Percentiles rank a stretch among this genome's conserved stretches.
These are phyloP conservation scores for Amphipoea lucens DNA, from an alignment of 2,888 invertebrate genomes.

Conservation along the genomic window DNA sequence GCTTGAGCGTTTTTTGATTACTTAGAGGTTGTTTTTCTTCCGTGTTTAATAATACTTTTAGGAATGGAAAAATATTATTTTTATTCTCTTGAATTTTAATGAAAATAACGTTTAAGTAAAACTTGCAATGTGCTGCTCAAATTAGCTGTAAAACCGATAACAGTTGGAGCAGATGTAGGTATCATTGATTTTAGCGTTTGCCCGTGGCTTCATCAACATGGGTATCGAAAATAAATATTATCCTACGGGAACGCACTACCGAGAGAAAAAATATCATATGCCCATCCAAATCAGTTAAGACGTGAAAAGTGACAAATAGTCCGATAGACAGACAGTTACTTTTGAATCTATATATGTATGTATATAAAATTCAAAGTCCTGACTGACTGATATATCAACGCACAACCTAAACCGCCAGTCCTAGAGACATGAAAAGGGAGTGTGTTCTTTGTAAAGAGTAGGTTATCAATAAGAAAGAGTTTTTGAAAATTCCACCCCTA, in stretches of 20 bases:
- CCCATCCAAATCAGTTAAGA: background rate
- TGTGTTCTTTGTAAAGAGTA: no score
- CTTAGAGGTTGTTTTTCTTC: background rate
- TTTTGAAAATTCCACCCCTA: no score
- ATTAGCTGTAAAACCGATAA: fast-evolving
- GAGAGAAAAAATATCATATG: background rate
- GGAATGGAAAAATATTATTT: background rate
- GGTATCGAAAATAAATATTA: background rate
- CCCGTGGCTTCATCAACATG: no score
- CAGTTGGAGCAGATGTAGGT: background rate
- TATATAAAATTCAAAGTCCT: no score
- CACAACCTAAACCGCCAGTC: no score
- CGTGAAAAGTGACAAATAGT: background rate
- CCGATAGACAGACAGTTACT: background rate
- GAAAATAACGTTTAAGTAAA: background rate
- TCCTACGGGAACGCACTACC: background rate
- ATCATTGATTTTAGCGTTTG: no score
- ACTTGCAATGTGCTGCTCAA: background rate
- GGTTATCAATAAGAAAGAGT: no score
- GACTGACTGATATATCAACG: no score
- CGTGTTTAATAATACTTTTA: background rate
- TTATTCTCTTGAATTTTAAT: background rate
- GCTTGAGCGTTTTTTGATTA: slow-evolving; percentile 8
- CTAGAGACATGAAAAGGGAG: no score
- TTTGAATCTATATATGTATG: no score